Base-by-base conservation (phyloP, 2,888 invertebrate genomes). In the Nymphalis polychloros region DNA sequence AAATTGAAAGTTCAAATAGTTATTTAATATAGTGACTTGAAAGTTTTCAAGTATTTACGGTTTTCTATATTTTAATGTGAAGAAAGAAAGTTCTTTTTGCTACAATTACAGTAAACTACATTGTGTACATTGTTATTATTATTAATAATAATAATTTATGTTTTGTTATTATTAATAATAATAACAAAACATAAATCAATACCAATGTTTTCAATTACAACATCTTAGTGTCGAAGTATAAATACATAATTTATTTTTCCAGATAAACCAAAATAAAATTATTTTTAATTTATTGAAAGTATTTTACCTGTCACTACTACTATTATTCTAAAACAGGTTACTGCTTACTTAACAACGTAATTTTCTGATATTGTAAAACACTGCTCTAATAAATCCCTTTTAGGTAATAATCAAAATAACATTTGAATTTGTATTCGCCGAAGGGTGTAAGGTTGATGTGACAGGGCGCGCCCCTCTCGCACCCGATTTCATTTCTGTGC, bases 351-450 rank as follows among this genome's bases (percentile, higher is more conserved):
- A n/a, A 2, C n/a, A n/a, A 49, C 3, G 17, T 49, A 19, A n/a
- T 17, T 49, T n/a, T 8, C 1, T 49, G 59, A 66, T 57, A 23
- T 41, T 50, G 49, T n/a, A 62, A 63, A 70, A 62, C 48, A 59
- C 49, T 52, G 63, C 52, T 60, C 62, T 65, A 68, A 68, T 68
- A 61, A 70, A 63, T 68, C 65, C 62, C 49, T 52, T 64, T 64
- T 70, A 23, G 49, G 60, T 64, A 55, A 31, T 31, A 31, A 48
- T 59, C 57, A 70, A 59, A 68, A 59, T 59, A 31, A 59, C 53
- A 64, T 63, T 53, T 31, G 55, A 49, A 46, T 63, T 67, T 63
- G 50, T 63, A 59, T 67, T 55, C 50, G 63, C 46, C 57, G 48
- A 8, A 64, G 48, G 19, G 60, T n/a, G 48, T 35, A 19, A 27